A percentile compares a stretch with the other conserved stretches of the same genome.
phyloP scores from a whole-genome alignment of 2,113 vertebrate species.

The Cervus canadensis region DNA sequence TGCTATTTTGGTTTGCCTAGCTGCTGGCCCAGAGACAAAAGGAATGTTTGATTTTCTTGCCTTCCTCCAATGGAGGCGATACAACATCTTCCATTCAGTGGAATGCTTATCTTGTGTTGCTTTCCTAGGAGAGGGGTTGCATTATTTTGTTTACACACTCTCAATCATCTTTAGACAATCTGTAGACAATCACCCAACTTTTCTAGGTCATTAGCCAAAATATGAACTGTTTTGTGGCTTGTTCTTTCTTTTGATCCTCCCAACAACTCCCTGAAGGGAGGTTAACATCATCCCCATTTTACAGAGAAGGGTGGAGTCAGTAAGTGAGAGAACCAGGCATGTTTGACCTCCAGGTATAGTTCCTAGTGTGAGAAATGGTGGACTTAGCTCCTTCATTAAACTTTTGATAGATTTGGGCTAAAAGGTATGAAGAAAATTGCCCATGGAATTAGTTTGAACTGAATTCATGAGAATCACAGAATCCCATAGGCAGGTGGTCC shows the following conservation, averaged over 20 bases:
- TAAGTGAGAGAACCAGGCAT: not conserved
- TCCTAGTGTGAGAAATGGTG: not conserved
- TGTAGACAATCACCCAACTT: not conserved
- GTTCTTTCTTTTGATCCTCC: not conserved
- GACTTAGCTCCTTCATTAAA: not conserved
- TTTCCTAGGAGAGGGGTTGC: not conserved
- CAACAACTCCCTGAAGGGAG: not conserved
- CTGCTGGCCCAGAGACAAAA: not conserved
- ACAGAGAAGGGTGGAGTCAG: not conserved
- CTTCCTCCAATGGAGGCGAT: not conserved
- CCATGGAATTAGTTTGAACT: not conserved
- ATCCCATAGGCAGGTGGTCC: not conserved
- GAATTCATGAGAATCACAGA: not conserved
- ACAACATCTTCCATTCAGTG: not conserved
- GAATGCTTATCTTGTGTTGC: not conserved
- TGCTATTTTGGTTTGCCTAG: not conserved
- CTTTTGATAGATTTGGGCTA: not conserved
- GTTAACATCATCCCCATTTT: not conserved
- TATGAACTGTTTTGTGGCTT: not conserved
- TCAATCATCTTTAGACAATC: not conserved
- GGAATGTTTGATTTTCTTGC: not conserved
- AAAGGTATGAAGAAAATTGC: not conserved
- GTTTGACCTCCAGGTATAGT: not conserved
- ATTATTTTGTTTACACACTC: not conserved
- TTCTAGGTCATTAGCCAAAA: not conserved